Conservation (phyloP, 2,113 vertebrate species). For the Cyanoramphus novaezelandiae region DNA sequence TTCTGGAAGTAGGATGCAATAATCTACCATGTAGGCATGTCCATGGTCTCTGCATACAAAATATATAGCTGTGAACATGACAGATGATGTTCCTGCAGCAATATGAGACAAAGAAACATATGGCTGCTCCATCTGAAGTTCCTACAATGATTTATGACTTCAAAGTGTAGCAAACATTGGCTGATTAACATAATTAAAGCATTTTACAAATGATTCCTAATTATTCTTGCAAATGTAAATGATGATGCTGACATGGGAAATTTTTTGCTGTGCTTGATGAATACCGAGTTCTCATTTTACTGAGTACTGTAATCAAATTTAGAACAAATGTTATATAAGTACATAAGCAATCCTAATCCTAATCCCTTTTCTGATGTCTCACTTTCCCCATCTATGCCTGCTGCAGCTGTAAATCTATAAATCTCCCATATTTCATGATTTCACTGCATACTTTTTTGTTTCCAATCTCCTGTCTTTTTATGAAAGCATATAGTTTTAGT, state of each 20-base stretch:
- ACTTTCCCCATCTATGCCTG: conserved; percentile 36
- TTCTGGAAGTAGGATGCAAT: neutral
- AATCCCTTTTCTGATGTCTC: conserved; percentile 51
- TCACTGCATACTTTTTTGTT: neutral
- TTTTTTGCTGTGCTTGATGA: neutral
- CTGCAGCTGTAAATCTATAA: conserved; percentile 42
- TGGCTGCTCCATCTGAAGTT: neutral
- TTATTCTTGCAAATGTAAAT: conserved; percentile 33
- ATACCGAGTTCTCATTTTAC: conserved; percentile 38
- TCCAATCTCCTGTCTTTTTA: neutral
- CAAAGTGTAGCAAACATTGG: conserved; percentile 3
- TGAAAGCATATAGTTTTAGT: neutral
- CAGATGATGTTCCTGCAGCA: conserved; percentile 14
- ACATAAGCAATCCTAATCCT: conserved; percentile 44
- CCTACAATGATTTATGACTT: neutral
- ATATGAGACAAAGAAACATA: conserved; percentile 17
- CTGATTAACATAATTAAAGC: conserved; percentile 40
- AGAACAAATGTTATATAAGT: conserved; percentile 36
- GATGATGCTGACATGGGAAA: neutral
- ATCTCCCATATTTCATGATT: conserved; percentile 46
- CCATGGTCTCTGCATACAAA: neutral
- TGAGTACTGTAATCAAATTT: conserved; percentile 53
- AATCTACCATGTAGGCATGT: neutral
- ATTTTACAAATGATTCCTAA: conserved; percentile 25
- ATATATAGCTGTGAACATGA: neutral